Evolutionary conservation across 2,797 vertebrate species (phyloP), one percentile per base, ranked within the genome.

Genomic region (Lutjanus argentimaculatus): DNA sequence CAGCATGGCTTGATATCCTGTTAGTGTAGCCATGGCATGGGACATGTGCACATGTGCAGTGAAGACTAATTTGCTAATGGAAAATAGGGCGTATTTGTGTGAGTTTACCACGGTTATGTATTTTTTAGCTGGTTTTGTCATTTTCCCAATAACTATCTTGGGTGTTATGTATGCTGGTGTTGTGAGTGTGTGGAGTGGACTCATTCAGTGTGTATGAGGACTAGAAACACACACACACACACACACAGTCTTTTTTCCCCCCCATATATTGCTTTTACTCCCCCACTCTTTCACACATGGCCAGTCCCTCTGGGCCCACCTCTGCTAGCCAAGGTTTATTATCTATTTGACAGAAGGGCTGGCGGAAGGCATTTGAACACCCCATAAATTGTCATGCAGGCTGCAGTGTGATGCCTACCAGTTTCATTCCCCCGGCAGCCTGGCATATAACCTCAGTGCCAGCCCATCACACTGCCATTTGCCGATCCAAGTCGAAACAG

Each of bases 321-420:
- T 89, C 89, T 84, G 85, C 86, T 82, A 74, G 85, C 87, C 88
- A 90, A 92, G 84, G 83, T 92, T 93, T 92, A 94, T 94, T 92
- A 93, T 92, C 91, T 89, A 72, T 92, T 89, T 93, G 90, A 93
- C 93, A 92, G 91, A 93, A 93, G 92, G 91, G 88, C 85, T 90
- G 80, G 88, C 77, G 85, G 85, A 91, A 86, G 89, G 88, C 91
- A 88, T 92, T 88, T 88, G 89, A 93, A 92, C 94, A 92, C 72
- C 88, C 85, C 94, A 94, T 94, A 95, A 95, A 94, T 94, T 92
- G 90, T 93, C 89, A 91, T 90, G 87, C 86, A 88, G 90, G 91
- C 91, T 92, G 91, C 90, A 89, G 92, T 80, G 84, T 67, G 89
- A 90, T 79, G 88, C 91, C 88, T 79, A 86, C 86, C 82, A 78